A percentile compares a stretch with the other conserved stretches of the same genome.
Evolutionary conservation across 2,888 invertebrate species (phyloP).

Genomic region (Tetranychus truncatus): DNA sequence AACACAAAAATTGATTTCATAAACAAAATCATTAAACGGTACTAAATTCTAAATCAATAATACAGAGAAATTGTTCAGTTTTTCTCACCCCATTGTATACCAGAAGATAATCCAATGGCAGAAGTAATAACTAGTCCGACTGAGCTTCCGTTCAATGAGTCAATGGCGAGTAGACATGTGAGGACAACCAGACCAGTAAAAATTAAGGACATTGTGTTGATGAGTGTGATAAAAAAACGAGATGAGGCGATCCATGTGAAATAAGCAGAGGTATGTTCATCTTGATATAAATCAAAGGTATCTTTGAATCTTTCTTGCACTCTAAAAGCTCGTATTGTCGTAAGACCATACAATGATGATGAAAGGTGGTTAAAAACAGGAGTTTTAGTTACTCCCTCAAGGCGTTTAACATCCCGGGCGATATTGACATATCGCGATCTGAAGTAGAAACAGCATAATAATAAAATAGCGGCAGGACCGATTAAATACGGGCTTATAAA

Average conservation of each 20-base stretch:
- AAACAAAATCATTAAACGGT: too few species aligned
- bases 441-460: constrained; percentile 34
- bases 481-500: constrained; percentile 35
- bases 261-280: constrained; percentile 74
- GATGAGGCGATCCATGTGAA: constrained; percentile 71
- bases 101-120: constrained; percentile 38
- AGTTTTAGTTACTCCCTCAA: constrained; percentile 48
- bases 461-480: constrained; percentile 33
- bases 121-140: constrained; percentile 55
- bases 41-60: too few species aligned
- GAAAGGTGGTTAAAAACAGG: constrained; percentile 87
- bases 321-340: constrained; percentile 72
- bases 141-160: constrained; percentile 39
- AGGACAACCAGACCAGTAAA: constrained; percentile 70
- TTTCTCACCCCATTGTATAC: constrained; percentile 40
- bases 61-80: too few species aligned
- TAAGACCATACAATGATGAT: constrained; percentile 68
- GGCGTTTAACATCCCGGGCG: constrained; percentile 37
- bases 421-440: constrained; percentile 36
- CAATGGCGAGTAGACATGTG: constrained; percentile 14
- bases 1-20: too few species aligned
- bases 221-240: constrained; percentile 78
- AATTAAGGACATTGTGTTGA: constrained; percentile 67
- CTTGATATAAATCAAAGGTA: constrained; percentile 35
- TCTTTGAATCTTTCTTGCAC: constrained; percentile 50